phyloP scores from a whole-genome alignment of 2,888 invertebrate species.

The Nemoura dubitans region DNA sequence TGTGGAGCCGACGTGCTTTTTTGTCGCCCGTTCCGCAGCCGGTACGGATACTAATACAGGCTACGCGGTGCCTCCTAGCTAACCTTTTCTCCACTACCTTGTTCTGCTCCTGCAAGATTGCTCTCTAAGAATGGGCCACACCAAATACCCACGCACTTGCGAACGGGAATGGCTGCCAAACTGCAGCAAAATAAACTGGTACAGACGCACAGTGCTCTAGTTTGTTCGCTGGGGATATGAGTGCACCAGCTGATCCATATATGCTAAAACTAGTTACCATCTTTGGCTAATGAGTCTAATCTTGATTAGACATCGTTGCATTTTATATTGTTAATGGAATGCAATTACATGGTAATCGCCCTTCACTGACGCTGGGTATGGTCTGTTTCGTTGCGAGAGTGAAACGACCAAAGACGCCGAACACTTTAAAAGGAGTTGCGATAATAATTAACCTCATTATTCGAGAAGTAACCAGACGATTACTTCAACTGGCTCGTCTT shows the following conservation, averaged over 20 bases:
- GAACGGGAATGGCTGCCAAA: background rate
- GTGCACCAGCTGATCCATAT: background rate
- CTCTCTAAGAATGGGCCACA: background rate
- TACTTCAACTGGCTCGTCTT: background rate
- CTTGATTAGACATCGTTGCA: background rate
- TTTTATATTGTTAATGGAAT: background rate
- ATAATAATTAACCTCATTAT: background rate
- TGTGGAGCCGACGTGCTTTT: background rate
- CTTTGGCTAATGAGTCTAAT: slow-evolving; percentile 4
- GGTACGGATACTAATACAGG: background rate
- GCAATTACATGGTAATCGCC: background rate
- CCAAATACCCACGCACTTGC: background rate
- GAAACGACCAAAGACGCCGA: background rate
- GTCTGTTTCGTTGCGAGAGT: background rate
- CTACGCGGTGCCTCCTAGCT: too few species aligned
- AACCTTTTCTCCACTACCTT: background rate
- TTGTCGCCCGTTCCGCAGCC: background rate
- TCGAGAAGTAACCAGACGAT: background rate
- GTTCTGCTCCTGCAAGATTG: background rate
- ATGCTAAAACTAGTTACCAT: background rate
- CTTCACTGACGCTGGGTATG: background rate
- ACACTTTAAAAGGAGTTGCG: background rate
- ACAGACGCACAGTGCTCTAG: background rate
- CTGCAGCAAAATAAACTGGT: background rate
- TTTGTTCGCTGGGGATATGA: background rate